Evolutionary conservation across 2,797 vertebrate species (phyloP), one percentile per base, ranked within the genome.

Genomic region (Euthynnus affinis): DNA sequence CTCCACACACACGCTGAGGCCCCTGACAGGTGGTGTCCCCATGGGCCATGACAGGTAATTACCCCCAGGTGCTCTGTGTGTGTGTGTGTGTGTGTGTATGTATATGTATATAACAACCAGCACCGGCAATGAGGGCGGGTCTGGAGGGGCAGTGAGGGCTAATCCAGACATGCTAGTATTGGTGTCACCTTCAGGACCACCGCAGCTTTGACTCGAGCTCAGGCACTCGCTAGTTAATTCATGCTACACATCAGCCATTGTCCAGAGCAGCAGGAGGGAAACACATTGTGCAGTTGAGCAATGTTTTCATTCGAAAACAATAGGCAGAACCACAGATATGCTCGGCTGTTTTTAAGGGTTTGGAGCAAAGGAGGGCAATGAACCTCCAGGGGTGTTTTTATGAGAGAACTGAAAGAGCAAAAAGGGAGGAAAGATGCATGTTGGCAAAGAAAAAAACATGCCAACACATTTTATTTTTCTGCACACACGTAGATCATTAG

Each of bases 261-360:
- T 92, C 55, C 72, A 34, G 52, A 81, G 71, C 83, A 84, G 78
- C 77, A 77, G 76, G 87, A 81, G 83, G 77, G 74, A 88, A 90
- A 78, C 78, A 61, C 57, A 74, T 81, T 83, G 71, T 87, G 84
- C 67, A 83, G 81, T 73, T 80, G 69, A 87, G 86, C 70, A 81
- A 82, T 85, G 77, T 79, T 88, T 84, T 89, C 55, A 76, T 70
- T 63, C 20, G 55, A 88, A 85, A 91, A 88, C 91, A 94, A 93
- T 74, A 79, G 85, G 53, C 83, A 74, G 59, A 83, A 81, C 86
- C 84, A 70, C 82, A 87, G 78, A 84, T 80, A 84, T 83, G 84
- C 63, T 46, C 15, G 27, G 40, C 64, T 83, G 73, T 77, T 80
- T 82, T 79, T 44, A 52, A 76, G 51, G 60, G 37, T 51, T 71